These are phyloP conservation scores for Glyphotaelius pellucidus DNA, from an alignment of 2,888 invertebrate species.

Conservation along the genomic window DNA sequence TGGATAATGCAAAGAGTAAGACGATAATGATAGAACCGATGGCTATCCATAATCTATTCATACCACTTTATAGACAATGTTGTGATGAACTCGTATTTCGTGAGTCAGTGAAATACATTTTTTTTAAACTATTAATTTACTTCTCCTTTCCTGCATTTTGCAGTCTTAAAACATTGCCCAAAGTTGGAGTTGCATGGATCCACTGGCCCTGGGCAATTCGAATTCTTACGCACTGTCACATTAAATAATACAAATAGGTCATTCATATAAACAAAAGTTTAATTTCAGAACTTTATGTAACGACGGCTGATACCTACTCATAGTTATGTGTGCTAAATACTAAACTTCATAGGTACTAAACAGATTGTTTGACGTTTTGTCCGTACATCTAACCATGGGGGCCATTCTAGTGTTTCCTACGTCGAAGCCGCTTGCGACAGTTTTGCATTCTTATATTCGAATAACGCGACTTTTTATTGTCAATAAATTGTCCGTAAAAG, in stretches of 20 bases:
- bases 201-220: neutral
- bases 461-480: conserved; percentile 61
- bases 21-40: too few relatives aligned
- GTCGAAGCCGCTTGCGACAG: conserved; percentile 52
- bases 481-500: conserved; percentile 64
- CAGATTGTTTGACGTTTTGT: neutral
- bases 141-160: too few relatives aligned
- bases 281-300: neutral
- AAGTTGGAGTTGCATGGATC: neutral
- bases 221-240: too few relatives aligned
- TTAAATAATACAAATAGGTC: too few relatives aligned
- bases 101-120: too few relatives aligned
- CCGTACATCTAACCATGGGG: neutral
- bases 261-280: neutral
- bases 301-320: neutral
- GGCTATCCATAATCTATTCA: too few relatives aligned
- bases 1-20: too few relatives aligned
- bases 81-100: too few relatives aligned
- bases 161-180: too few relatives aligned
- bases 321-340: neutral
- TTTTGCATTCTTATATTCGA: conserved; percentile 64
- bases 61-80: too few relatives aligned
- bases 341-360: neutral
- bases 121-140: too few relatives aligned
- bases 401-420: neutral